Conservation (phyloP, 2,113 vertebrate species). For the Pollimyrus isidori region DNA sequence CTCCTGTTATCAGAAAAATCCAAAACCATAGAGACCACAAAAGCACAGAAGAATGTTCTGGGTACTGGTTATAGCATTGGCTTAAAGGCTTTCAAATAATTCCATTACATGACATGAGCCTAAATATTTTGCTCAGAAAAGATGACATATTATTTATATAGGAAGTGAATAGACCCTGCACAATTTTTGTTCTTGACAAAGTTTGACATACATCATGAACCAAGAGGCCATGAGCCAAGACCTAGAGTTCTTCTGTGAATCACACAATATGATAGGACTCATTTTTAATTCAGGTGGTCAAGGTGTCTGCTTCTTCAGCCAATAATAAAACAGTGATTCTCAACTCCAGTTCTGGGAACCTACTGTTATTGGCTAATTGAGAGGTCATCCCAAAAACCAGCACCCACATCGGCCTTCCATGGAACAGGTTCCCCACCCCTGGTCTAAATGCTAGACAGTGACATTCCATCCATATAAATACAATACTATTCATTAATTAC, state of each 20-base stretch:
- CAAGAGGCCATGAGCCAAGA: not conserved
- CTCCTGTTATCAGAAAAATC: not conserved
- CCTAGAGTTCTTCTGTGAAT: not conserved
- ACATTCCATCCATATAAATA: not conserved
- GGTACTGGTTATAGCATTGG: not conserved
- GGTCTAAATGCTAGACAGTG: not conserved
- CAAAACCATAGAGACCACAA: not conserved
- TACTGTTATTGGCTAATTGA: too few species aligned
- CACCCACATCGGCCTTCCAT: too few species aligned
- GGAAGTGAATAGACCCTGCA: constrained; percentile 27
- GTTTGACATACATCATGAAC: constrained; percentile 16
- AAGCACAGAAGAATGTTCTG: not conserved
- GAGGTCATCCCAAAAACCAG: too few species aligned
- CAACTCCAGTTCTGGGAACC: too few species aligned
- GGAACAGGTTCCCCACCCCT: too few species aligned
- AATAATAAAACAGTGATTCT: too few species aligned
- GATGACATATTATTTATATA: constrained; percentile 17
- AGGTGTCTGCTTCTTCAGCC: not conserved
- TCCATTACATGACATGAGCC: constrained; percentile 22
- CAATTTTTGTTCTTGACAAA: constrained; percentile 30
- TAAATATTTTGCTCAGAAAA: constrained; percentile 35
- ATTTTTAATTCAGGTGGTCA: not conserved
- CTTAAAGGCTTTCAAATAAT: constrained; percentile 21
- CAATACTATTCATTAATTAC: not conserved
- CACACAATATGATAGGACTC: not conserved